These are phyloP conservation scores for Lordiphosa andalusiaca DNA, from an alignment of 2,888 invertebrate genomes.

Conservation along the genomic window DNA sequence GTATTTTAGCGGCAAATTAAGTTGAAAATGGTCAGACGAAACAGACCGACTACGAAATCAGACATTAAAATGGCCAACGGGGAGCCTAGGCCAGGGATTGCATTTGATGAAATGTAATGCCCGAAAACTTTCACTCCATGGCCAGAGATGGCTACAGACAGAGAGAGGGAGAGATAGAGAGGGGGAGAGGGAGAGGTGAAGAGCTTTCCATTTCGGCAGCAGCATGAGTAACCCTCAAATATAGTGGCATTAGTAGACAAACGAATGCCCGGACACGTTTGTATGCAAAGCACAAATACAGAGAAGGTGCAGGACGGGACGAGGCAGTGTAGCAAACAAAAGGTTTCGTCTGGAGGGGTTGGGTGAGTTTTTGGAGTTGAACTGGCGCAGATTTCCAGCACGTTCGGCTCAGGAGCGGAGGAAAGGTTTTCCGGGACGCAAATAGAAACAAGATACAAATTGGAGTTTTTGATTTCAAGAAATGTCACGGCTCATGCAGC, in stretches of 20 bases:
- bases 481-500: too few species aligned
- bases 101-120: conserved; percentile 18
- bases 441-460: background rate
- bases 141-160: conserved; percentile 9
- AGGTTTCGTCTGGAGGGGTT: conserved; percentile 32
- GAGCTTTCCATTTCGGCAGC: conserved; percentile 55
- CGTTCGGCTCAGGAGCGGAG: conserved; percentile 12
- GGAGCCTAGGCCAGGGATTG: conserved; percentile 20
- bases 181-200: conserved; percentile 7
- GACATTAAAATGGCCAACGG: conserved; percentile 1
- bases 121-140: conserved; percentile 39
- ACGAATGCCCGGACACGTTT: conserved; percentile 65
- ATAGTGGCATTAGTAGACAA: conserved; percentile 51
- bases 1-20: conserved; percentile 71
- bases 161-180: background rate
- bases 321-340: conserved; percentile 34
- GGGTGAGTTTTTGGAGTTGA: conserved; percentile 17
- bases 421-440: too few species aligned
- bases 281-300: conserved; percentile 47
- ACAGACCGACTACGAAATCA: background rate
- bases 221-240: conserved; percentile 22
- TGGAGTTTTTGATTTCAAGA: too few species aligned
- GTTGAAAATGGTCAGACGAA: conserved; percentile 46
- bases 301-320: conserved; percentile 9
- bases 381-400: conserved; percentile 27